Evolutionary conservation across 2,888 invertebrate species (phyloP), one percentile per base, ranked within the genome.

Genomic region (Masnerella sp.): DNA sequence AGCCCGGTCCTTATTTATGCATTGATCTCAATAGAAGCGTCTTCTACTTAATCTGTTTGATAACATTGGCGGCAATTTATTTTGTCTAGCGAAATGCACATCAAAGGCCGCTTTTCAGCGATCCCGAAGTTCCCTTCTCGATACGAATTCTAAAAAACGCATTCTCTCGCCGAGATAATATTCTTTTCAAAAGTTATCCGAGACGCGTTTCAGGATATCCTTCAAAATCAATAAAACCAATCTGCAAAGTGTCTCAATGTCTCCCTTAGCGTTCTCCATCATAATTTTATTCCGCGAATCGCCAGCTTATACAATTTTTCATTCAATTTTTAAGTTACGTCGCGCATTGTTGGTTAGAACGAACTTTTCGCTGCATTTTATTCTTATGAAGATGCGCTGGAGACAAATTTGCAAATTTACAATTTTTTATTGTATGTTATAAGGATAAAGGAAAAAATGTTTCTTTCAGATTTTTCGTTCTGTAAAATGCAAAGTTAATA

Each of bases 211-310:
- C 36, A 5, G 30, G 38, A n/a, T 25, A 52, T 38, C 52, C 12
- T 36, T 52, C 38, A 52, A 25, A 38, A 52, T 52, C 52, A 52
- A 52, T 52, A 52, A 52, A 52, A 38, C 52, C 36, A 51, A 51
- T 51, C 36, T 36, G 36, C 51, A 51, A 36, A 51, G 28, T 54
- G 28, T 28, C 38, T 52, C 32, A 20, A 18, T 49, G 32, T 9
- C n/a, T 49, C 12, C 2, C 3, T 15, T 49, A 20, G 11, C 11
- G 18, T 47, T 49, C 20, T 38, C 38, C 12, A 9, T 38, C 15
- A 8, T 32, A 32, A 32, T n/a, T 9, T n/a, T n/a, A 22, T 25
- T 12, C n/a, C 14, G 25, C 47, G 30, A 25, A 25, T 25, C 8
- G 25, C 8, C 25, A 25, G 20, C 43, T 5, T 25, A 43, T 20